A percentile compares a stretch with the other conserved stretches of the same genome.
Evolutionary conservation across 2,888 invertebrate genomes (phyloP).

Genomic region (Leptinotarsa haldemani): DNA sequence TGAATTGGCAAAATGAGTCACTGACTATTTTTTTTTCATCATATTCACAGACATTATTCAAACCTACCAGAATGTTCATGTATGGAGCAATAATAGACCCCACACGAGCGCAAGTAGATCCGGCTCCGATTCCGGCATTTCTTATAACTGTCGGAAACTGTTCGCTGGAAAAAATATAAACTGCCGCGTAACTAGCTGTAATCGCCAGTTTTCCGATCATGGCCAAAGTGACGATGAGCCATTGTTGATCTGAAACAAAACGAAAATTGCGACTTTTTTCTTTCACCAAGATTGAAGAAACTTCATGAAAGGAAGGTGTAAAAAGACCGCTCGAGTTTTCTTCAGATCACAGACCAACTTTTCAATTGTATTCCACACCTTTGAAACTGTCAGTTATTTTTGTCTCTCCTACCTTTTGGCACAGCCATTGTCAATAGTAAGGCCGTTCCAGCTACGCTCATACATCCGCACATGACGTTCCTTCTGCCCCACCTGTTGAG

Average conservation of each 20-base stretch:
- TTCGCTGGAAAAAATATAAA: conserved; percentile 80
- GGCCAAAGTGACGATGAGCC: conserved; percentile 72
- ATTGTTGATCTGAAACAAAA: conserved; percentile 66
- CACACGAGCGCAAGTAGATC: conserved; percentile 73
- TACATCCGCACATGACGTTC: conserved; percentile 75
- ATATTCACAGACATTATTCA: too few species aligned
- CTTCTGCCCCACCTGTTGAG: conserved; percentile 79
- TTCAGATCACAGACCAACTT: too few species aligned
- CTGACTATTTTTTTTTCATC: too few species aligned
- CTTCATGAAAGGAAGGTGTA: too few species aligned
- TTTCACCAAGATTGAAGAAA: too few species aligned
- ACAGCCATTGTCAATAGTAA: conserved; percentile 72
- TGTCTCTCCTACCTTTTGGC: conserved; percentile 66
- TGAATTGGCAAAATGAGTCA: too few species aligned
- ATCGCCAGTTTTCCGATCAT: conserved; percentile 81
- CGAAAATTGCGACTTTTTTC: background rate
- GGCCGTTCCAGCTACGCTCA: conserved; percentile 73
- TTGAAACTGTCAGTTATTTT: too few species aligned
- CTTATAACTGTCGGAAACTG: conserved; percentile 81
- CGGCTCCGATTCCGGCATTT: conserved; percentile 74
- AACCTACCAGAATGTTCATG: conserved; percentile 68
- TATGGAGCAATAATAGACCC: conserved; percentile 74
- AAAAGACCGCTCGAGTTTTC: too few species aligned
- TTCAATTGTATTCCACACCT: too few species aligned
- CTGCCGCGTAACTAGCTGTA: conserved; percentile 79